Base-by-base conservation (phyloP, 2,888 invertebrate genomes). In the Melinaea menophilus region DNA sequence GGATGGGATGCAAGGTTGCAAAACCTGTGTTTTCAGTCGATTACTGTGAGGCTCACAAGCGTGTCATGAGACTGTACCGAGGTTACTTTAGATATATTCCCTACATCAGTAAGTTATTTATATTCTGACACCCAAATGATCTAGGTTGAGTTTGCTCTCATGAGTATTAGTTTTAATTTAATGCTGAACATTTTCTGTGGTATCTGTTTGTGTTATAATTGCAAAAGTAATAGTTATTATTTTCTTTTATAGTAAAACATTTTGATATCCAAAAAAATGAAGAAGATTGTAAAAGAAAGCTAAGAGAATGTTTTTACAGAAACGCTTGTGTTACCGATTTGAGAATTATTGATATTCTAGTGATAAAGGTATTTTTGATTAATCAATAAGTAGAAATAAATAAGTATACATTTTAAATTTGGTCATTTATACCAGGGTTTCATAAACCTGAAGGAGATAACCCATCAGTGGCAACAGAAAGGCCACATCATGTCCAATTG, bases 1-100 rank as follows among this genome's bases (percentile, higher is more conserved):
- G 69, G 54, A 63, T 75, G 33, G 74, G 76, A 2, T 77, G 72
- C 46, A 93, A 92, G 73, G 92, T 94, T 78, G 97, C 95, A 12
- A 94, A 94, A 77, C 98, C 98, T 34, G 91, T 99, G 74, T 90
- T 98, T 76, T 98, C 98, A 2, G 77, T 94, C 51, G 94, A 95
- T 80, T 89, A 85, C 45, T 88, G 86, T 12, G 97, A 98, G 79
- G 97, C 98, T 1, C 94, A 94, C 67, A 92, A 92, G 77, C 93
- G 97, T 75, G 98, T 95, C 3, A 78, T 98, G 0, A 95, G 94
- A 79, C 91, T 99, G 54, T 99, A 98, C 80, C 95, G 94, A 86
- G 95, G 96, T 55, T 97, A 97, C 95, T 97, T 95, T 83, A 93
- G 98, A 61, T 96, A 97, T 80, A 92, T 97, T 65, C 98, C 98